Base-by-base conservation (phyloP, 2,797 vertebrate species). In the Stomatorhinus walkeri region DNA sequence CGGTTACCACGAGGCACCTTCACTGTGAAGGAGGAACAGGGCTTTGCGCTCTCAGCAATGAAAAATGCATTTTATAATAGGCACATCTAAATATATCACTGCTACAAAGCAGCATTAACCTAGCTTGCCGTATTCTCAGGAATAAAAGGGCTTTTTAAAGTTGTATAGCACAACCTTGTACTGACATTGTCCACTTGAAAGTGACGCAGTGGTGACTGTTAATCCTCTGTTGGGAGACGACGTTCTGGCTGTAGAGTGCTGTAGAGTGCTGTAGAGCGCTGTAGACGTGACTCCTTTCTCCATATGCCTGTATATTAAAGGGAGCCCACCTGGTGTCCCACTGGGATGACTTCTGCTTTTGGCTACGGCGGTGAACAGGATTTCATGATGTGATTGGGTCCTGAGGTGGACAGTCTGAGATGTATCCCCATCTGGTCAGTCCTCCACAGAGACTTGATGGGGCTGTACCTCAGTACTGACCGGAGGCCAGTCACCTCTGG, bases 161-260 rank as follows among this genome's bases (percentile, higher is more conserved):
- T 28, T 0, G 14, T 83, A 36, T 36, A 84, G 19, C 89, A 3
- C 87, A 91, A 90, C 83, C 36, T 76, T 9, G 85, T 84, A 0
- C 0, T 90, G 48, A 43, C 36, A 32, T 89, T 90, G 92, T 48
- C 48, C 91, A 91, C 32, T 1, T 24, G 88, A 90, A 64, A 40
- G 88, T 88, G 6, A 91, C 56, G 89, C 89, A 85, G 61, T 88
- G 68, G 14, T 89, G 36, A 2, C 49, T 43, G 61, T 46, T 89
- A 86, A 89, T 72, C 81, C 54, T 19, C n/a, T 64, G 84, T 68
- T 89, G 28, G 43, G 51, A 83, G 51, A 36, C 46, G 36, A 22
- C 46, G 14, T 64, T 12, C 61, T 22, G 64, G 14, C 64, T 72
- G 36, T 36, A 32, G 61, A 14, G 61, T 32, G 24, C 61, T 68